phyloP scores from a whole-genome alignment of 2,888 invertebrate genomes.

The Gandaritis pyraliata region DNA sequence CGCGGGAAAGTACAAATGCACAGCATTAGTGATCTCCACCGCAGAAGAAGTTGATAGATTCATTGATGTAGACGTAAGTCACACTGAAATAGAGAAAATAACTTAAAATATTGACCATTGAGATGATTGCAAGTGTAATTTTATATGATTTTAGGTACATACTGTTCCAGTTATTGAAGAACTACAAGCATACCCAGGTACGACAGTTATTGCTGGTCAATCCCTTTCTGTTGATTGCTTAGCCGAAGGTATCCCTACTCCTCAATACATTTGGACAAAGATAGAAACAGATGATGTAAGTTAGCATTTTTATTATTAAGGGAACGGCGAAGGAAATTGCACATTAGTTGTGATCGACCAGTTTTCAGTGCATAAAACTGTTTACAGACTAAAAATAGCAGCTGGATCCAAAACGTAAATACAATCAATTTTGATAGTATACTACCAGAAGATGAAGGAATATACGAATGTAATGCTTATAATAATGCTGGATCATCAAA shows the following conservation, averaged over 20 bases:
- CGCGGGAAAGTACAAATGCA: constrained; percentile 52
- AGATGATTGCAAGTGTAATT: neutral
- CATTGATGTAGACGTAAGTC: constrained; percentile 48
- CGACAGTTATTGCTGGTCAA: constrained; percentile 51
- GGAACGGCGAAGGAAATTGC: too few relatives aligned
- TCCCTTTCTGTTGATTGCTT: constrained; percentile 61
- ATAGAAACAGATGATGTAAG: constrained; percentile 31
- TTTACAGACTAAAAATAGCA: constrained; percentile 37
- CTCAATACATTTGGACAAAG: constrained; percentile 64
- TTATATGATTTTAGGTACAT: constrained; percentile 53
- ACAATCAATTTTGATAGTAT: constrained; percentile 58
- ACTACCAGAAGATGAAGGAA: constrained; percentile 58
- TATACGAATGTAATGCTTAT: constrained; percentile 64
- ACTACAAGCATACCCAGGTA: constrained; percentile 53
- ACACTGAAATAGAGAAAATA: neutral
- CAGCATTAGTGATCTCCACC: constrained; percentile 45
- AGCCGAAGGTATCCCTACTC: constrained; percentile 63
- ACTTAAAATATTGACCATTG: too few relatives aligned
- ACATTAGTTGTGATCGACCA: too few relatives aligned
- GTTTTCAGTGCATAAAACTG: neutral
- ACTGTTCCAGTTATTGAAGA: constrained; percentile 58
- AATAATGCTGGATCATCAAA: constrained; percentile 60
- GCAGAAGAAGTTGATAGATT: constrained; percentile 50
- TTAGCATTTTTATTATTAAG: neutral
- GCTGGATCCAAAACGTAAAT: constrained; percentile 56